Percentiles rank a stretch among this genome's conserved stretches.
phyloP scores from a whole-genome alignment of 2,113 vertebrate species.

The Lates calcarifer region DNA sequence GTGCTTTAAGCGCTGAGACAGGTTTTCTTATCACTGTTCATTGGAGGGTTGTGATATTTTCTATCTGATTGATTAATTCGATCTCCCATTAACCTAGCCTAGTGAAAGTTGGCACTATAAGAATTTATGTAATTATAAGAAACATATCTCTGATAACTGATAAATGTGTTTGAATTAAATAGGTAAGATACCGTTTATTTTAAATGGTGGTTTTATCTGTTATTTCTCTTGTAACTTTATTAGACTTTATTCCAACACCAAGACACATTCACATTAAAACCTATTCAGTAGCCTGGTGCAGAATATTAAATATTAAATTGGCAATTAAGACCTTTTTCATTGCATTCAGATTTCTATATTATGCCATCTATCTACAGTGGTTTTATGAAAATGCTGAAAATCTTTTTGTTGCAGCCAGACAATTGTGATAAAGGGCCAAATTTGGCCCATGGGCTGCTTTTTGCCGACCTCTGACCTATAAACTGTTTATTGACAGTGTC shows the following conservation, averaged over 20 bases:
- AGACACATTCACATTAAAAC: neutral
- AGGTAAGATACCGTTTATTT: neutral
- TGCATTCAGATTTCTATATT: neutral
- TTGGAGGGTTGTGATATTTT: neutral
- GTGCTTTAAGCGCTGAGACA: neutral
- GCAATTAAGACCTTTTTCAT: neutral
- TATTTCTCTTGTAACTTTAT: neutral
- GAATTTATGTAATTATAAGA: neutral
- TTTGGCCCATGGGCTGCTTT: constrained; percentile 1
- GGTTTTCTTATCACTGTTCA: neutral
- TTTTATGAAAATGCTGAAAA: neutral
- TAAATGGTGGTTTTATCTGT: neutral
- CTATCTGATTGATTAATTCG: neutral
- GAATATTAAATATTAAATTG: neutral
- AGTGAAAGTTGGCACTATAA: neutral
- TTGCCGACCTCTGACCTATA: constrained; percentile 38
- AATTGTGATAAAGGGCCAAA: neutral
- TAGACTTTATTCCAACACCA: neutral
- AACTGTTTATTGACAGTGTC: constrained; percentile 1
- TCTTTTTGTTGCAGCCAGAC: neutral
- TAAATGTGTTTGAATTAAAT: neutral
- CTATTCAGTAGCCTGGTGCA: neutral
- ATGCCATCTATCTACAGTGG: neutral
- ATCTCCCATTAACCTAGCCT: neutral
- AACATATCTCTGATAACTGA: neutral